Conservation (phyloP, 1,140 invertebrate species). For the Drosophila lini region DNA sequence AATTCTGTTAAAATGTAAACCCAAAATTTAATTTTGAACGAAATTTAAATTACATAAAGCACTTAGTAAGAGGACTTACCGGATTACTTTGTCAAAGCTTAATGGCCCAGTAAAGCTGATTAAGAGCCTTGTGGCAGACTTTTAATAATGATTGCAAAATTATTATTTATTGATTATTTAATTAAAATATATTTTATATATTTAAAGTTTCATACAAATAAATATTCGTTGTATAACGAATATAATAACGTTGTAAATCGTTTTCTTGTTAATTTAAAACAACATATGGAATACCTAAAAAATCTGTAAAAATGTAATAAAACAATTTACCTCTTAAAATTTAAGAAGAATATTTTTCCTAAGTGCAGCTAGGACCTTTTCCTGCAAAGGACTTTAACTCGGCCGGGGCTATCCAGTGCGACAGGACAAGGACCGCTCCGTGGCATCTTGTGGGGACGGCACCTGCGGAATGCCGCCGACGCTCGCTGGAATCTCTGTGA, state of each 20-base stretch:
- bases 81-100: background rate
- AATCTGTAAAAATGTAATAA: too few species aligned
- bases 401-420: slow-evolving; percentile 18
- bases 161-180: background rate
- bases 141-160: background rate
- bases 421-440: slow-evolving; percentile 15
- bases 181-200: background rate
- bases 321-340: background rate
- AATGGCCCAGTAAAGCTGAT: background rate
- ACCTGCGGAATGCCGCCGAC: slow-evolving; percentile 74
- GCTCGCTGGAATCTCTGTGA: slow-evolving; percentile 70
- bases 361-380: slow-evolving; percentile 4
- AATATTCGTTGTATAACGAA: too few species aligned
- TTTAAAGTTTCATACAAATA: too few species aligned
- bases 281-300: too few species aligned
- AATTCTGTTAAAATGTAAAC: background rate
- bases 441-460: slow-evolving; percentile 57
- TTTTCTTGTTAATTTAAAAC: too few species aligned
- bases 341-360: background rate
- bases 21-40: background rate
- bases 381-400: slow-evolving; percentile 37
- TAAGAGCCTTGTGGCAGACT: background rate
- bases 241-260: too few species aligned
- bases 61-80: background rate
- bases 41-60: background rate